Percentiles rank a stretch among this genome's conserved stretches.
Evolutionary conservation across 2,113 vertebrate genomes (phyloP).

Genomic region (Pandion haliaetus): DNA sequence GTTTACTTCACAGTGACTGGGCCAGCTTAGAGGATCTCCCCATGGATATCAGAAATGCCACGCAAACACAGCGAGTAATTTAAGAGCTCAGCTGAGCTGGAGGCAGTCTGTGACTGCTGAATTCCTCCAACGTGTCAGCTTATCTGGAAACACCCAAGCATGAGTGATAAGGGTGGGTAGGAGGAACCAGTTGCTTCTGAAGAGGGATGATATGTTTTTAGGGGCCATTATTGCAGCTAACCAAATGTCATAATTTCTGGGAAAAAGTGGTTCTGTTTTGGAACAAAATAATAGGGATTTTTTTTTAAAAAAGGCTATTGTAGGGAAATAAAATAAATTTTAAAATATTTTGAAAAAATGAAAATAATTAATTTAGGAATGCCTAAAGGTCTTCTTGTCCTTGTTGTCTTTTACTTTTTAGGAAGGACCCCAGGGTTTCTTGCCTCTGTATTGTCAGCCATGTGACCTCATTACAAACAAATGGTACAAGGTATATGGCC

Average conservation of each 20-base stretch:
- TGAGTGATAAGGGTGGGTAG: not conserved
- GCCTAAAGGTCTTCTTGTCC: not conserved
- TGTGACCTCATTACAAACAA: not conserved
- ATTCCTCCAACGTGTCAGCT: not conserved
- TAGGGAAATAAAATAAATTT: not conserved
- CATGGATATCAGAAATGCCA: not conserved
- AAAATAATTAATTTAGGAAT: not conserved
- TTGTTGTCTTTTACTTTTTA: not conserved
- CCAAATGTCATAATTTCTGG: not conserved
- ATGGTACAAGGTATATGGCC: not conserved
- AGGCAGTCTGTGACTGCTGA: not conserved
- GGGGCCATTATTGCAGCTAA: not conserved
- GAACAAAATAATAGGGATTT: not conserved
- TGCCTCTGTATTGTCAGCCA: not conserved
- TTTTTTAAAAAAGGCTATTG: not conserved
- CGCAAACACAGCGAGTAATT: not conserved
- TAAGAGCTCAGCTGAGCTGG: not conserved
- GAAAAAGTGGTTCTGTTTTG: not conserved
- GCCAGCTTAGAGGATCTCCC: not conserved
- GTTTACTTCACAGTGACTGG: not conserved
- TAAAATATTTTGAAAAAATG: not conserved
- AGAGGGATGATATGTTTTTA: not conserved
- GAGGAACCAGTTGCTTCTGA: not conserved
- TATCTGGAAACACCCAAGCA: not conserved
- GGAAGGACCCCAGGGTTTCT: not conserved